Conservation (phyloP, 2,797 vertebrate genomes). For the Darevskia mixta region DNA sequence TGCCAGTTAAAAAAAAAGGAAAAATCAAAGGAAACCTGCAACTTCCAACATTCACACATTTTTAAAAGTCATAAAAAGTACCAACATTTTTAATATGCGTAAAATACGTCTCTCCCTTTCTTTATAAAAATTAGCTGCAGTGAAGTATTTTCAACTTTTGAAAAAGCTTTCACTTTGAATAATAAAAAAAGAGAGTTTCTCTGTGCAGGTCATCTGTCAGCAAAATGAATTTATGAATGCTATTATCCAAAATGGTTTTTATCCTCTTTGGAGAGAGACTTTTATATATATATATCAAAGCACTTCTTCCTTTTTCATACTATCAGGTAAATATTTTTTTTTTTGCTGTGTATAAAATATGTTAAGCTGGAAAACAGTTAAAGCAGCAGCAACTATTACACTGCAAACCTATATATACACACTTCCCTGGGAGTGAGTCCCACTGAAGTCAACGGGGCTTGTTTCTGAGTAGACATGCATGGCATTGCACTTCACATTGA, state of each 20-base stretch:
- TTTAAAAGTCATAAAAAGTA: conserved; percentile 72
- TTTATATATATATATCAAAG: conserved; percentile 39
- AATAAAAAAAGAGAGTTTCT: conserved; percentile 36
- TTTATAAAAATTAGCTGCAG: conserved; percentile 67
- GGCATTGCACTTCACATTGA: neutral
- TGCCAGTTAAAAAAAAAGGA: conserved; percentile 74
- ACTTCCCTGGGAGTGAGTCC: neutral
- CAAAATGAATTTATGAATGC: conserved; percentile 16
- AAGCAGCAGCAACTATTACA: neutral
- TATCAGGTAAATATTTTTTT: conserved; percentile 27
- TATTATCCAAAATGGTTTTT: conserved; percentile 9
- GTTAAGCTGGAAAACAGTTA: neutral
- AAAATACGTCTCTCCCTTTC: conserved; percentile 57
- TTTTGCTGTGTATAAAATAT: neutral
- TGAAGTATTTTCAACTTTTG: conserved; percentile 71
- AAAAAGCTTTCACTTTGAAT: conserved; percentile 61
- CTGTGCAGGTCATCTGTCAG: conserved; percentile 29
- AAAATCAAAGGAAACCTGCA: conserved; percentile 79
- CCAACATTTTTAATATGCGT: conserved; percentile 60
- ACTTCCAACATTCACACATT: conserved; percentile 68
- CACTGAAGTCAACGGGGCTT: neutral
- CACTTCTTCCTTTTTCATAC: conserved; percentile 16
- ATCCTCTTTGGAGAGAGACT: neutral
- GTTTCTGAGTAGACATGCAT: neutral
- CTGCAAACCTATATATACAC: neutral